Evolutionary conservation across 1,140 invertebrate genomes (phyloP), one percentile per base, ranked within the genome.

Genomic region (Pinna nobilis): DNA sequence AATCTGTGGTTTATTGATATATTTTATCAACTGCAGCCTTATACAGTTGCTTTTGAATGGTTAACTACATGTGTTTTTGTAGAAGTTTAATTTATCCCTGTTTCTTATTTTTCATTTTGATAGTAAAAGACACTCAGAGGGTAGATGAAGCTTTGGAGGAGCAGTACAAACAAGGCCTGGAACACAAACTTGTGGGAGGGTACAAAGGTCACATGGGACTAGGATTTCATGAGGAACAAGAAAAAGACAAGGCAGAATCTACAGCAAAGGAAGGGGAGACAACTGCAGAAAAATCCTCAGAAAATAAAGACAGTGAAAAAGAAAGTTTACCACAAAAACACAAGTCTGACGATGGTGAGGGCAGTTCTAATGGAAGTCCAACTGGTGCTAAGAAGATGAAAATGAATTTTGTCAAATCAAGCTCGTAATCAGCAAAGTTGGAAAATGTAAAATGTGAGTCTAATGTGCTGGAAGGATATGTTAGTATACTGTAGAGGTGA

Each of bases 131-230:
- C 0, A 78, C 66, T 57, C 73, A 80, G 49, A 74, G 81, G 41
- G 73, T 86, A 15, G 57, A 77, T 23, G 70, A 82, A 30, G 77
- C 85, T 9, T 74, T 88, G 25, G 86, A 85, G 57, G 78, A 85
- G 18, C 86, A 88, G 71, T 88, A 75, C 70, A 68, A 79, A 49
- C 81, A 86, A 32, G 79, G 87, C n/a, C 57, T 87, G 63, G 81
- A 84, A 50, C 83, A 86, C 57, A 83, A 82, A 50, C 68, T 86
- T n/a, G 70, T 70, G 15, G 75, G 78, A 20, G 82, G 82, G 37
- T 70, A 67, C 25, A 78, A 68, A 44, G 78, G 78, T 49, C 87
- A 87, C 67, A 73, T 81, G 50, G 85, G 86, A 1, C 78, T 88
- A 1, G 87, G 85, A 20, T 87, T 82, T 76, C 82, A 83, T 77